phyloP scores from a whole-genome alignment of 2,888 invertebrate species.

The Anarsia innoxiella region DNA sequence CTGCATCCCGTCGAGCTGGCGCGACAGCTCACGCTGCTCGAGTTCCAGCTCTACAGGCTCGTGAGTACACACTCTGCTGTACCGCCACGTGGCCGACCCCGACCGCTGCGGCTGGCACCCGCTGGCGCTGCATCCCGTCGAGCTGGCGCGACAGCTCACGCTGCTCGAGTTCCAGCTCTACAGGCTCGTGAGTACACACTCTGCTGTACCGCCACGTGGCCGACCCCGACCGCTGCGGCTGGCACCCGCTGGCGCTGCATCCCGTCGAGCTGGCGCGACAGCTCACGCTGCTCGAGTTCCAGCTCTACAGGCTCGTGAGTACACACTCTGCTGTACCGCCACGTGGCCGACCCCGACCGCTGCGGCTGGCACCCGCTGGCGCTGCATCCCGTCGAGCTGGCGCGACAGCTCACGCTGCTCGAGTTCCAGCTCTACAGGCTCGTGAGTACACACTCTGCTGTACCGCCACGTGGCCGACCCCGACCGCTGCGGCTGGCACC shows the following conservation, averaged over 20 bases:
- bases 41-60: constrained; percentile 12
- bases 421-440: neutral
- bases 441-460: neutral
- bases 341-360: neutral
- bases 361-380: neutral
- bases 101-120: constrained; percentile 61
- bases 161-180: constrained; percentile 7
- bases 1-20: constrained; percentile 98
- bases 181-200: constrained; percentile 13
- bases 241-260: constrained; percentile 78
- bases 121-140: constrained; percentile 91
- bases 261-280: constrained; percentile 94
- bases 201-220: neutral
- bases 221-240: constrained; percentile 1
- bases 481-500: neutral
- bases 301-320: constrained; percentile 85
- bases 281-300: constrained; percentile 91
- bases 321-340: neutral
- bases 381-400: neutral
- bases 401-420: neutral
- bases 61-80: constrained; percentile 4
- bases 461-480: neutral
- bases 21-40: constrained; percentile 4
- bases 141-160: constrained; percentile 79
- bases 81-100: constrained; percentile 42